Evolutionary conservation across 2,113 vertebrate genomes (phyloP).

Genomic region (Amphilophus citrinellus): DNA sequence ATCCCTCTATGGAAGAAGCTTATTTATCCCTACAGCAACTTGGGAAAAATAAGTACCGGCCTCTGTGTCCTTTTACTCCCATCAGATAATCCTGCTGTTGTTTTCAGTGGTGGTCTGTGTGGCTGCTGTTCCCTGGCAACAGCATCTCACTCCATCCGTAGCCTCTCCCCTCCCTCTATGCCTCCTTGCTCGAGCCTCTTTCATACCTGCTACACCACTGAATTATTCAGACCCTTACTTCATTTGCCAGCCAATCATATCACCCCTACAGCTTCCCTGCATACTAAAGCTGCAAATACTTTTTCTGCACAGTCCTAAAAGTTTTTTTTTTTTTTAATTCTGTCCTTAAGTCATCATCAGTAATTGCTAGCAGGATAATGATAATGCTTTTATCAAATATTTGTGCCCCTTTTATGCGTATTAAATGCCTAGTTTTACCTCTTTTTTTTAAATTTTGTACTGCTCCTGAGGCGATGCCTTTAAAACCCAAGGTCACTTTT

Average conservation of each 20-base stretch:
- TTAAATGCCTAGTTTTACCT: neutral
- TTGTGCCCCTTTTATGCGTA: neutral
- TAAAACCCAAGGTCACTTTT: neutral
- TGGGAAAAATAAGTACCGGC: conserved; percentile 16
- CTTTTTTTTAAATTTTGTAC: neutral
- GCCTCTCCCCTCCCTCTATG: conserved; percentile 36
- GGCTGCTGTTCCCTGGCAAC: conserved; percentile 80
- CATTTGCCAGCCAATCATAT: conserved; percentile 58
- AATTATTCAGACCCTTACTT: conserved; percentile 52
- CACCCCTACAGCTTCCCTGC: neutral
- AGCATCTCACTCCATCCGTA: conserved; percentile 66
- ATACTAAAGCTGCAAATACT: neutral
- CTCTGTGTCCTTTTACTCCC: conserved; percentile 36
- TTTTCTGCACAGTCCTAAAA: neutral
- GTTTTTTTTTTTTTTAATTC: neutral
- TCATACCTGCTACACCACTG: conserved; percentile 28
- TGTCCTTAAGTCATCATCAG: neutral
- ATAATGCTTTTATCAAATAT: neutral
- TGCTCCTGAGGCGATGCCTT: neutral
- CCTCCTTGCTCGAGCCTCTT: conserved; percentile 22
- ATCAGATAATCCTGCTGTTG: conserved; percentile 51
- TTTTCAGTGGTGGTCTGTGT: conserved; percentile 54
- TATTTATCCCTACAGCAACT: conserved; percentile 38
- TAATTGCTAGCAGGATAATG: neutral
- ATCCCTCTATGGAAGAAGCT: conserved; percentile 9